phyloP scores from a whole-genome alignment of 2,113 vertebrate species.

The Cyrtonyx montezumae region DNA sequence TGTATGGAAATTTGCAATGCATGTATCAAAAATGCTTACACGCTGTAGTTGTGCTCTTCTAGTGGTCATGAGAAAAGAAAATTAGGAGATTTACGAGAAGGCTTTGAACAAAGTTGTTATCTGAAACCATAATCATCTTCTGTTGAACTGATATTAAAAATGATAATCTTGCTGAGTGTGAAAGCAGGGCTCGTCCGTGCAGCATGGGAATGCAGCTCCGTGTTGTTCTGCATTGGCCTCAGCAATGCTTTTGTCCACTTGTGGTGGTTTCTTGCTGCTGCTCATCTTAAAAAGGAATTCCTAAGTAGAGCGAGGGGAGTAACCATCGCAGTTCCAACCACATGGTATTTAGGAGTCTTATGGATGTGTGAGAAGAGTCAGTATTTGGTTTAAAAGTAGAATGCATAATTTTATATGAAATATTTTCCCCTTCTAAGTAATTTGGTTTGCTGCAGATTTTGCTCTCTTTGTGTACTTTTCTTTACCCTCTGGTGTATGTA shows the following conservation, averaged over 20 bases:
- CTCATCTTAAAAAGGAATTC: not conserved
- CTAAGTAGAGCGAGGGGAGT: not conserved
- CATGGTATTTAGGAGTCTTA: not conserved
- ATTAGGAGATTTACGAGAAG: not conserved
- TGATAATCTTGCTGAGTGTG: not conserved
- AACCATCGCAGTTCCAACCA: not conserved
- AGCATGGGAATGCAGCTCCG: rapidly evolving
- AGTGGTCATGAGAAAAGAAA: not conserved
- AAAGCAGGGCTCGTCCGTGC: not conserved
- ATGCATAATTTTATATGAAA: not conserved
- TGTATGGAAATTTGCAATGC: not conserved
- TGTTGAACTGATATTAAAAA: not conserved
- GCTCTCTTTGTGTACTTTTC: not conserved
- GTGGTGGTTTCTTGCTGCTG: not conserved
- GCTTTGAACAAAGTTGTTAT: not conserved
- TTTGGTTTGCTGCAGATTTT: not conserved
- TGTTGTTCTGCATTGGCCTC: rapidly evolving
- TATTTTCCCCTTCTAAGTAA: not conserved
- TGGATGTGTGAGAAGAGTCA: not conserved
- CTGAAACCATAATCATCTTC: not conserved
- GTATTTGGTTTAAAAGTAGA: not conserved
- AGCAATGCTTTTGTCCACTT: rapidly evolving
- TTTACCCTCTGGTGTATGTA: not conserved
- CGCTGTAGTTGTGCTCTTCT: not conserved
- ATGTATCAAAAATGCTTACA: not conserved